Conservation (phyloP, 2,113 vertebrate genomes). For the Ptyas mucosa region DNA sequence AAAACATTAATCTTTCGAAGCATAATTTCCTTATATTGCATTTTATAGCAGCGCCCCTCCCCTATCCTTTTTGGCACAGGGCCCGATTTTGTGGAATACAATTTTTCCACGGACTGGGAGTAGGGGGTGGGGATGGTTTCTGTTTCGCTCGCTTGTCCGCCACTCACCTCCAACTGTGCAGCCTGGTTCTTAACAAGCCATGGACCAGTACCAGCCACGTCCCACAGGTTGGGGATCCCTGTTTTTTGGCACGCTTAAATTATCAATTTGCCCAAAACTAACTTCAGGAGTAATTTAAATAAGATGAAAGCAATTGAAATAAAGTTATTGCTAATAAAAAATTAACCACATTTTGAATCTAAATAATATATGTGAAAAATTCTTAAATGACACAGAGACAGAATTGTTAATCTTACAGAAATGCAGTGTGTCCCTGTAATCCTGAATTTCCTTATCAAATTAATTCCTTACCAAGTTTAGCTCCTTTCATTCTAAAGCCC, state of each 20-base stretch:
- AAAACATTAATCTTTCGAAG: not conserved
- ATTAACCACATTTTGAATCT: not conserved
- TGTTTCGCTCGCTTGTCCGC: not conserved
- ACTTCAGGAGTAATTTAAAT: not conserved
- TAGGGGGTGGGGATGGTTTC: not conserved
- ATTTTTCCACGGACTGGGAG: not conserved
- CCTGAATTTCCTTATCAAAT: not conserved
- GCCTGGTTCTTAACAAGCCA: not conserved
- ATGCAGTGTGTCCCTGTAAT: not conserved
- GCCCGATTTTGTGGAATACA: not conserved
- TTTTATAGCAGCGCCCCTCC: not conserved
- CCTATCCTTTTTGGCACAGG: not conserved
- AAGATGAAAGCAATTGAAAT: not conserved
- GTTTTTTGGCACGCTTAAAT: not conserved
- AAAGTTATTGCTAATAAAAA: not conserved
- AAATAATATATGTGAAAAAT: not conserved
- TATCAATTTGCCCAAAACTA: not conserved
- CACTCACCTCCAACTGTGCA: not conserved
- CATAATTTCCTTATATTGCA: not conserved
- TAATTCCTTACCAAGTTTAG: not conserved
- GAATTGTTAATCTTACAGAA: not conserved
- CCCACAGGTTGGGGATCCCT: not conserved
- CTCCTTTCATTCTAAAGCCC: not conserved
- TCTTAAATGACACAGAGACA: not conserved
- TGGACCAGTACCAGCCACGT: not conserved